phyloP scores from a whole-genome alignment of 1,140 invertebrate genomes.

The Pteromalus puparum region DNA sequence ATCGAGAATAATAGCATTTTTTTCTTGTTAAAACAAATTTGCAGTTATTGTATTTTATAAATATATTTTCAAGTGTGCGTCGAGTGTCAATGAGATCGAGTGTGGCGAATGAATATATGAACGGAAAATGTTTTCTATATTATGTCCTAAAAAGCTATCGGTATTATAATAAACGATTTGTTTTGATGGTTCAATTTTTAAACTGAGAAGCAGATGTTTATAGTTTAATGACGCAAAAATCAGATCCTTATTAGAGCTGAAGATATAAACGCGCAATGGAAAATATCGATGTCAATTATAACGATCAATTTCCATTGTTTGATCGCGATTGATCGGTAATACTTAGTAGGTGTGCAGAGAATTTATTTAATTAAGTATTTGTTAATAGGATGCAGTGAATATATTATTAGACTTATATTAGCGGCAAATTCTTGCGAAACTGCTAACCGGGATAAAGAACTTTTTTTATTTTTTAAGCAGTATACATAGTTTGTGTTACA shows the following conservation, averaged over 20 bases:
- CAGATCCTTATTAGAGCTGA: neutral
- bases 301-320: neutral
- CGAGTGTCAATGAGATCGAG: neutral
- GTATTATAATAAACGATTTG: neutral
- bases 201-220: neutral
- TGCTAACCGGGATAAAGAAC: neutral
- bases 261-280: too few species aligned
- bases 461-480: neutral
- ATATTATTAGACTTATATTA: neutral
- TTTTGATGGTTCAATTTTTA: neutral
- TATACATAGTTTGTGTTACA: neutral
- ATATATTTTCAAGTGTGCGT: too few species aligned
- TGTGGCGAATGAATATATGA: neutral
- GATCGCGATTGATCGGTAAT: neutral
- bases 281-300: neutral
- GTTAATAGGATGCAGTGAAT: neutral
- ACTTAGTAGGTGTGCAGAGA: neutral
- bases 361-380: constrained; percentile 2
- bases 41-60: too few species aligned
- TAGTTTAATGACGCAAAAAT: neutral
- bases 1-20: too few species aligned
- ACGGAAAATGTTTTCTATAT: neutral
- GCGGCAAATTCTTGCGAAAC: neutral
- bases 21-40: too few species aligned
- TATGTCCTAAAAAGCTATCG: neutral